Base-by-base conservation (phyloP, 2,113 vertebrate genomes). In the Eclectus roratus region DNA sequence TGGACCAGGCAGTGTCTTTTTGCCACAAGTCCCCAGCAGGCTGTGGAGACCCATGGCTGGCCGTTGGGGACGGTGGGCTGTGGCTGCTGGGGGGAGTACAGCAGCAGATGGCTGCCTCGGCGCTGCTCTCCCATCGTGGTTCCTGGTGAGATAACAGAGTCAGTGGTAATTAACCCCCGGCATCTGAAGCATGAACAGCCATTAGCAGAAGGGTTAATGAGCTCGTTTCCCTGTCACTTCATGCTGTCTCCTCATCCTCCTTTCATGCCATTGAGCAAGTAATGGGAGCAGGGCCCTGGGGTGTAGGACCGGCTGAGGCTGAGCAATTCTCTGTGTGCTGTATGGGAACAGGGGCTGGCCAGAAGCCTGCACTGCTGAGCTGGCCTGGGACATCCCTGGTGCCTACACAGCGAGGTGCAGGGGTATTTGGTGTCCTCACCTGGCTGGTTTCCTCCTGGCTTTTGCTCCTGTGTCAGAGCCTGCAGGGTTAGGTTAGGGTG, bases 71-170 rank as follows among this genome's bases (percentile, higher is more conserved):
- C 13, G 9, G 21, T 23, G 56, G 33, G 35, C 58, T 37, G 58
- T 25, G 58, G 58, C 44, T 84, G 41, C 63, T 0, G 0, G 64
- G 41, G 46, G n/a, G n/a, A 80, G 72, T 1, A 1, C 1, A 3
- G 70, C 66, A 91, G 89, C 91, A 95, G 94, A 78, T 95, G 92
- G 94, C 89, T 95, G 93, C 63, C 82, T 72, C 11, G 35, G 69
- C 95, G 85, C 85, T 4, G 23, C 25, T 91, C 35, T 89, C 50
- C 80, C 71, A 20, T 76, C 3, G 43, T 92, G 93, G 85, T 69
- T 94, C 68, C 96, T 96, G 94, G 96, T 90, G 92, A 96, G 94
- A 97, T 97, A 97, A 97, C 91, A 88, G 93, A 97, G 95, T 91
- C 94, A 86, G 81, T 88, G 89, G 91, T 96, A 97, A 97, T 98